Evolutionary conservation across 35 echinoderm and acorn worm species (phyloP).

Genomic region (Eucidaris tribuloides): DNA sequence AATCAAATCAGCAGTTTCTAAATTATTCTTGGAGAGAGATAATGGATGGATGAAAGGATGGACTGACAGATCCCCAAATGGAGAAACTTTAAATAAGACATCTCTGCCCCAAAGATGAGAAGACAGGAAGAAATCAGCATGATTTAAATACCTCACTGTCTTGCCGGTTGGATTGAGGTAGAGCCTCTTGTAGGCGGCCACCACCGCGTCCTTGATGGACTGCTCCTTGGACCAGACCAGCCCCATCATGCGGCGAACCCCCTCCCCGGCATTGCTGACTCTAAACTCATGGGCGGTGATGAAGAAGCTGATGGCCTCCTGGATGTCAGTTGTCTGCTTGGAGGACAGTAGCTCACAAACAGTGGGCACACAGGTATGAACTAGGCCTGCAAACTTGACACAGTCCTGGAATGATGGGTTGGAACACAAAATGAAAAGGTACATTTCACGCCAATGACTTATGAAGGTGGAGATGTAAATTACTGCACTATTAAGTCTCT

Average conservation of each 20-base stretch:
- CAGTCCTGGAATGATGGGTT: constrained; percentile 51
- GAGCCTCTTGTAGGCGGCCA: constrained; percentile 72
- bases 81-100: too few species aligned
- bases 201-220: constrained; percentile 88
- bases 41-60: too few species aligned
- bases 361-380: constrained; percentile 75
- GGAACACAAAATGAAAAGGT: background rate
- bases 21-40: too few species aligned
- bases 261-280: constrained; percentile 68
- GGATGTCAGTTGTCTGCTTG: constrained; percentile 80
- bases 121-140: too few species aligned
- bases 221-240: constrained; percentile 95
- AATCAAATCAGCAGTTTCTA: too few species aligned
- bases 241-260: constrained; percentile 86
- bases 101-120: too few species aligned
- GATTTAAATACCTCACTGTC: constrained; percentile 81
- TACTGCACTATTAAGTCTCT: too few species aligned
- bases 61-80: too few species aligned
- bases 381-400: constrained; percentile 72
- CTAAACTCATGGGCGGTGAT: constrained; percentile 96
- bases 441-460: too few species aligned
- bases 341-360: constrained; percentile 85
- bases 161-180: constrained; percentile 67
- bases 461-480: too few species aligned
- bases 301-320: constrained; percentile 72